Percentiles rank a stretch among this genome's conserved stretches.
Evolutionary conservation across 2,888 invertebrate species (phyloP).

Genomic region (Protonemura montana): DNA sequence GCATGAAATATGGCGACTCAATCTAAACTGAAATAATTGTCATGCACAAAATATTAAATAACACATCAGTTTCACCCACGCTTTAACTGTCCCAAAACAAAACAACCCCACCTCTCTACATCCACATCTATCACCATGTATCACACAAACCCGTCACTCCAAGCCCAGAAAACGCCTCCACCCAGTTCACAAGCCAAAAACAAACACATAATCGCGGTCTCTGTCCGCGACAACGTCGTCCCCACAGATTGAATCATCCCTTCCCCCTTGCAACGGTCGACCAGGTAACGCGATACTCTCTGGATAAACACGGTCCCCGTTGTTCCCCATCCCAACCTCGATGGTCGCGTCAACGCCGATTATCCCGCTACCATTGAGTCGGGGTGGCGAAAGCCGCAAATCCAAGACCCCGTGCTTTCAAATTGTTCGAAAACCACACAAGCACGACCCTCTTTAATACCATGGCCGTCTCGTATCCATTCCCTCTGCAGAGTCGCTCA

Average conservation of each 20-base stretch:
- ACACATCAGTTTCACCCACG: too few species aligned
- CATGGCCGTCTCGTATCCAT: background rate
- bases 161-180: too few species aligned
- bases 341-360: slow-evolving; percentile 18
- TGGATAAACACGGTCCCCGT: slow-evolving; percentile 25
- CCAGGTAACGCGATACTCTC: slow-evolving; percentile 37
- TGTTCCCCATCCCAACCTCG: background rate
- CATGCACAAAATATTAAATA: too few species aligned
- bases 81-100: too few species aligned
- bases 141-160: too few species aligned
- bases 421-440: slow-evolving; percentile 8
- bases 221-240: background rate
- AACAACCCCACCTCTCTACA: too few species aligned
- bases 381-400: slow-evolving; percentile 46
- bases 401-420: background rate
- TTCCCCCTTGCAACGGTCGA: background rate
- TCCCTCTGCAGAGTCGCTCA: background rate
- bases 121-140: too few species aligned
- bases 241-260: background rate
- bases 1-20: too few species aligned
- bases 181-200: too few species aligned
- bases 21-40: too few species aligned
- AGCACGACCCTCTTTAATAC: background rate
- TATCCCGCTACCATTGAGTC: background rate
- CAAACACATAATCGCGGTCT: too few species aligned